phyloP scores from a whole-genome alignment of 2,888 invertebrate genomes.

The Hypena proboscidalis region DNA sequence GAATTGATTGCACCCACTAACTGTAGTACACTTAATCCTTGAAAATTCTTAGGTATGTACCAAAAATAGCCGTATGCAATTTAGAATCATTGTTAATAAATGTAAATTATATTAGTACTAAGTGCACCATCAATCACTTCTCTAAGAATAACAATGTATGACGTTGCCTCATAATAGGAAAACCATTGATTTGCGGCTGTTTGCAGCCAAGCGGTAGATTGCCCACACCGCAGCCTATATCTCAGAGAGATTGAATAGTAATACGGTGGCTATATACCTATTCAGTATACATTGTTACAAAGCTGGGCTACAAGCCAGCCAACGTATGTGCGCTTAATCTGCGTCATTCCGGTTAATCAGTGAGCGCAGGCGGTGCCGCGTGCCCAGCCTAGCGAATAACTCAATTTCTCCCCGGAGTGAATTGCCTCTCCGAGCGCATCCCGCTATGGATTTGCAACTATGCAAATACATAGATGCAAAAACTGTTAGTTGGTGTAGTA shows the following conservation, averaged over 20 bases:
- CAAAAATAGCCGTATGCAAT: too few species aligned
- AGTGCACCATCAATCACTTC: too few species aligned
- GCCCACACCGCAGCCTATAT: neutral
- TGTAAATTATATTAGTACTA: too few species aligned
- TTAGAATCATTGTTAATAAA: too few species aligned
- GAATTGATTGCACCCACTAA: too few species aligned
- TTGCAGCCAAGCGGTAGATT: neutral
- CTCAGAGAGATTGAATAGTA: constrained; percentile 21
- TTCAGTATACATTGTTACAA: constrained; percentile 19
- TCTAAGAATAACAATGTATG: too few species aligned
- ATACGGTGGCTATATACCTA: constrained; percentile 20
- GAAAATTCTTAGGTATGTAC: too few species aligned
- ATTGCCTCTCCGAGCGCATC: constrained; percentile 21
- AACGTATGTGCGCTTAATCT: constrained; percentile 23
- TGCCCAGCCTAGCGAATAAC: constrained; percentile 41
- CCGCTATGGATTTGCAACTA: constrained; percentile 9
- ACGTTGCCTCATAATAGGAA: too few species aligned
- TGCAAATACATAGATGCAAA: constrained; percentile 23
- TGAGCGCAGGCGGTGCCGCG: constrained; percentile 30
- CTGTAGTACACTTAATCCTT: too few species aligned
- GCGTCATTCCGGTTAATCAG: constrained; percentile 32
- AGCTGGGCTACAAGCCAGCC: constrained; percentile 2
- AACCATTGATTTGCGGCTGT: neutral
- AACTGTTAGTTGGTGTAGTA: constrained; percentile 4
- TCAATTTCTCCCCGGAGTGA: constrained; percentile 36